These are phyloP conservation scores for Seladonia tumulorum DNA, from an alignment of 2,888 invertebrate genomes.

Conservation along the genomic window DNA sequence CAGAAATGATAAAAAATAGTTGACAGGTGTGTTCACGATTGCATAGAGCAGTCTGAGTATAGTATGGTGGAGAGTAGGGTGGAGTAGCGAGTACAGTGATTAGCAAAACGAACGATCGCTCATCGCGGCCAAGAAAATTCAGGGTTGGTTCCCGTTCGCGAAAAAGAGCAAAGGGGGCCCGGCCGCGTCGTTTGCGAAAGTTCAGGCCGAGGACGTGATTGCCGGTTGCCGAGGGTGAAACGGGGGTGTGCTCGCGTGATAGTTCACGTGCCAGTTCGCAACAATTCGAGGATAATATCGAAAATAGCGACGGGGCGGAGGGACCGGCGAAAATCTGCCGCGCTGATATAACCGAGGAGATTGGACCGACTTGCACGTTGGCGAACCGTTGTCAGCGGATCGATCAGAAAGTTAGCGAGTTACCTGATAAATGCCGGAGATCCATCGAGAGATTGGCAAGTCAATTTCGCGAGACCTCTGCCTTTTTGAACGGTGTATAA, in stretches of 20 bases:
- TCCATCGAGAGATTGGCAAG: not conserved
- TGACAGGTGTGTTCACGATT: not conserved
- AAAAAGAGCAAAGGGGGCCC: constrained; percentile 10
- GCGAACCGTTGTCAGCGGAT: constrained; percentile 4
- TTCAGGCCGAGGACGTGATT: constrained; percentile 12
- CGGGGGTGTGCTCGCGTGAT: constrained; percentile 64
- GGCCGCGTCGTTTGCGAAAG: not conserved
- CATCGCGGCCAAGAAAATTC: not conserved
- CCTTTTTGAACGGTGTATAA: not conserved
- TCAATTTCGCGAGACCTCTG: not conserved
- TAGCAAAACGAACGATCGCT: not conserved
- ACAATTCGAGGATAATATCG: constrained; percentile 66
- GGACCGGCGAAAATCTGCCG: constrained; percentile 36
- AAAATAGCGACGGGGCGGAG: constrained; percentile 52
- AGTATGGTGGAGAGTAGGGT: not conserved
- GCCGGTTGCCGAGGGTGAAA: constrained; percentile 14
- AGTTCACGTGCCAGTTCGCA: constrained; percentile 68
- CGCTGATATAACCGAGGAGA: not conserved
- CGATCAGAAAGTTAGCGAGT: constrained; percentile 1
- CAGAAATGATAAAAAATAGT: not conserved
- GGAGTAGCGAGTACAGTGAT: not conserved
- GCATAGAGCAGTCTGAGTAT: not conserved
- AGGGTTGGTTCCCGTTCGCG: not conserved
- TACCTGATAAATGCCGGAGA: not conserved
- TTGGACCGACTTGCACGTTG: not conserved